phyloP scores from a whole-genome alignment of 1,140 invertebrate genomes.

The Bombus soroeensis region DNA sequence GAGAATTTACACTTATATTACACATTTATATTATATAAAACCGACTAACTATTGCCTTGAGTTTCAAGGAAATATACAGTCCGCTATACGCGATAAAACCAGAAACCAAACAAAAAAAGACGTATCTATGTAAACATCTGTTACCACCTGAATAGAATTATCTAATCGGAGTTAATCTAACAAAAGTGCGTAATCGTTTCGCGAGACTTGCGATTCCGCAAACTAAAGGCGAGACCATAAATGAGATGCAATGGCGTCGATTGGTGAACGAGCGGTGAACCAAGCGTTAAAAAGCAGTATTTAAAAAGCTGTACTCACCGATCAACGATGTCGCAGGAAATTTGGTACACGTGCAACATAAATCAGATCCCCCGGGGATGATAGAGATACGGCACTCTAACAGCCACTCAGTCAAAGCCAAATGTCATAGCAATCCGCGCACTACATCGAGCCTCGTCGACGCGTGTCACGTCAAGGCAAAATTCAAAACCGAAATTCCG shows the following conservation, averaged over 20 bases:
- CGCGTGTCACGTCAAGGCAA: constrained; percentile 75
- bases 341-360: constrained; percentile 68
- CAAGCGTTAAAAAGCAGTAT: constrained; percentile 41
- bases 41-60: background rate
- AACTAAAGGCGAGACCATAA: background rate
- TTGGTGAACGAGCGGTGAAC: background rate
- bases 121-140: background rate
- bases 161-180: constrained; percentile 10
- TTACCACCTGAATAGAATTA: background rate
- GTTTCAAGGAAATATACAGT: background rate
- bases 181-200: constrained; percentile 1
- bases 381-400: constrained; percentile 73
- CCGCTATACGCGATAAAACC: background rate
- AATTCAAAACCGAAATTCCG: constrained; percentile 82
- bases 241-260: constrained; percentile 2
- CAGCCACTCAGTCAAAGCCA: constrained; percentile 79
- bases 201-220: background rate
- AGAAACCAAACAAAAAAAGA: background rate
- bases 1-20: background rate
- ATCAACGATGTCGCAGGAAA: constrained; percentile 43
- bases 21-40: background rate
- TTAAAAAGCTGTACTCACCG: constrained; percentile 52
- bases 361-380: constrained; percentile 63
- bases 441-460: constrained; percentile 76
- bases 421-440: constrained; percentile 78